A percentile compares a stretch with the other conserved stretches of the same genome.
Evolutionary conservation across 2,797 vertebrate genomes (phyloP).

Genomic region (Apogon talboti): DNA sequence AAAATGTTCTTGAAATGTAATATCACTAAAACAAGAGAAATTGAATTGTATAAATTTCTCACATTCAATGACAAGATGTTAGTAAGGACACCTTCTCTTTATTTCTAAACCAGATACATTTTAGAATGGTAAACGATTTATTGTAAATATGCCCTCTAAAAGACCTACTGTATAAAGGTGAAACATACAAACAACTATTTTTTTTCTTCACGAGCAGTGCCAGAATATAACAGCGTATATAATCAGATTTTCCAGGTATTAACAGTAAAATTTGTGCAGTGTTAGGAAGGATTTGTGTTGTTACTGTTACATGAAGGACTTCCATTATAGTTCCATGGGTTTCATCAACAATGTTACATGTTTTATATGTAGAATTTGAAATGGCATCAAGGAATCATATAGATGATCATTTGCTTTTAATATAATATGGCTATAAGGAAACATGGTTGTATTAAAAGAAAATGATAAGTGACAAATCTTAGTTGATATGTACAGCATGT

Average conservation of each 20-base stretch:
- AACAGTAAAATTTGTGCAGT: conserved; percentile 43
- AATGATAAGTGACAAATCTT: too few relatives aligned
- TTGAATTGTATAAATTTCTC: too few relatives aligned
- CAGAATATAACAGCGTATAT: conserved; percentile 46
- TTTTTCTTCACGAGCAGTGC: conserved; percentile 46
- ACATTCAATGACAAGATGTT: too few relatives aligned
- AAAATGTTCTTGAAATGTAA: not conserved
- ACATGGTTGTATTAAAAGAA: too few relatives aligned
- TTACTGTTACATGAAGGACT: conserved; percentile 50
- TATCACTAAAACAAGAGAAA: too few relatives aligned
- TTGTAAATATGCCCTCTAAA: conserved; percentile 22
- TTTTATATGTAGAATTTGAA: too few relatives aligned
- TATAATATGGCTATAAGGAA: too few relatives aligned
- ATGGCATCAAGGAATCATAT: too few relatives aligned
- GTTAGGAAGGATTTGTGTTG: conserved; percentile 49
- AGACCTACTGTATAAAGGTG: conserved; percentile 2
- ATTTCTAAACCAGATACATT: conserved; percentile 11
- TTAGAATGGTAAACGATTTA: not conserved
- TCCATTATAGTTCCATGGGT: too few relatives aligned
- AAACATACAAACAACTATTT: conserved; percentile 34
- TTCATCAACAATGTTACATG: too few relatives aligned
- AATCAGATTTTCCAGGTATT: conserved; percentile 62
- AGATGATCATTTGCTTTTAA: too few relatives aligned
- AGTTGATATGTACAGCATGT: too few relatives aligned
- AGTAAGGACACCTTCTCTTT: conserved; percentile 1